Conservation (phyloP, 2,113 vertebrate species). For the Dasyornis broadbenti region DNA sequence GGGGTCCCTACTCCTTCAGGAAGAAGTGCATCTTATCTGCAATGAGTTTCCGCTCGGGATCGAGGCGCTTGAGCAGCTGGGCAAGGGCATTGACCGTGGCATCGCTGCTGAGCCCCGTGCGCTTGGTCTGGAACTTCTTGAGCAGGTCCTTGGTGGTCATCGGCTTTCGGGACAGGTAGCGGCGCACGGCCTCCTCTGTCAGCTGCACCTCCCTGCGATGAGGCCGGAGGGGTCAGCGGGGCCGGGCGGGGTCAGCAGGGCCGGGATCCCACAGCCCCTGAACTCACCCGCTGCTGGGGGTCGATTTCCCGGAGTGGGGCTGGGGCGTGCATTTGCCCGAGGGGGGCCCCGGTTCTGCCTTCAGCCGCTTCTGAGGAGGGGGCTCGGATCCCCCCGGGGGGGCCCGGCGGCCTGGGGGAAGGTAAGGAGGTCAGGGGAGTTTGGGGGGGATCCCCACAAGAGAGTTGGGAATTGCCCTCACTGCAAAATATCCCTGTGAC, state of each 20-base stretch:
- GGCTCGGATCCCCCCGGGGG: rapidly evolving
- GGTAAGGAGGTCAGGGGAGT: neutral
- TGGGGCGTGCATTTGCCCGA: neutral
- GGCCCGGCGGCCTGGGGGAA: neutral
- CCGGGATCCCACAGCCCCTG: neutral
- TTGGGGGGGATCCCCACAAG: too few relatives aligned
- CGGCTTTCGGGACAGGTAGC: neutral
- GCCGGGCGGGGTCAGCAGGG: neutral
- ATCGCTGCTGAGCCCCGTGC: neutral
- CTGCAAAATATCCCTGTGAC: neutral
- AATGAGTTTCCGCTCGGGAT: neutral
- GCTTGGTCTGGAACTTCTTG: neutral
- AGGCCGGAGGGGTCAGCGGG: neutral
- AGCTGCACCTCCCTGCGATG: neutral
- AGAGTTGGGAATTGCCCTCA: neutral
- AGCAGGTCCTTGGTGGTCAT: neutral
- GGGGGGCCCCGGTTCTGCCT: neutral
- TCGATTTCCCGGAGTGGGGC: neutral
- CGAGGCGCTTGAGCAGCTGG: neutral
- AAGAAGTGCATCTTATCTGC: neutral
- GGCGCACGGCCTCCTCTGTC: neutral
- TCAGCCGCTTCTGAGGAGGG: neutral
- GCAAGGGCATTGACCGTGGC: neutral
- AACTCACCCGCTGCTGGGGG: neutral
- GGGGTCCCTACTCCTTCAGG: neutral